A percentile compares a stretch with the other conserved stretches of the same genome.
phyloP scores from a whole-genome alignment of 2,797 vertebrate genomes.

The Brachyalestes nurse region DNA sequence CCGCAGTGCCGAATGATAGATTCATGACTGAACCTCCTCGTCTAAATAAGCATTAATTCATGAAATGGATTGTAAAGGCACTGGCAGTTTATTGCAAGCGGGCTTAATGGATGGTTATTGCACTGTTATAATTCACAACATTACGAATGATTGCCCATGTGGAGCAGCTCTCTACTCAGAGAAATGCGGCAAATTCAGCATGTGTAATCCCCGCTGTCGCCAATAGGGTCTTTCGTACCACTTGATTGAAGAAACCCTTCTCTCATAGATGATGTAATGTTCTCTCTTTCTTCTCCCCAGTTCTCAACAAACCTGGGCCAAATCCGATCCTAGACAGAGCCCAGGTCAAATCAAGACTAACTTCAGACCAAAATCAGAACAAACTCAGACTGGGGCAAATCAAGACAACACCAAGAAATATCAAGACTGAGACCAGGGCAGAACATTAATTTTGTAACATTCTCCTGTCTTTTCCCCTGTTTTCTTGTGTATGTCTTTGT shows the following conservation, averaged over 20 bases:
- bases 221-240: not conserved
- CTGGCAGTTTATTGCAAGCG: not conserved
- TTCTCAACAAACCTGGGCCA: too few species aligned
- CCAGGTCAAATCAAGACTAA: too few species aligned
- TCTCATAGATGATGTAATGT: too few species aligned
- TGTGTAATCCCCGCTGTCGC: not conserved
- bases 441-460: too few species aligned
- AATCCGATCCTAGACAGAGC: too few species aligned
- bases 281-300: too few species aligned
- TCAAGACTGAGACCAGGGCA: too few species aligned
- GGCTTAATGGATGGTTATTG: not conserved
- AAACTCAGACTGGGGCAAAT: too few species aligned
- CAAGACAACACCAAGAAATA: too few species aligned
- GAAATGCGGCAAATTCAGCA: not conserved
- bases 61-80: not conserved
- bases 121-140: not conserved
- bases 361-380: too few species aligned
- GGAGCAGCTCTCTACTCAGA: not conserved
- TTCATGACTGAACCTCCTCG: not conserved
- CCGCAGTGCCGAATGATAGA: not conserved
- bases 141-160: not conserved
- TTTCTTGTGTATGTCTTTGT: too few species aligned
- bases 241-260: not conserved
- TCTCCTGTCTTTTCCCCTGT: too few species aligned
- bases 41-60: slow-evolving; percentile 17